Base-by-base conservation (phyloP, 2,888 invertebrate genomes). In the Drosophila nr. perissopoda region DNA sequence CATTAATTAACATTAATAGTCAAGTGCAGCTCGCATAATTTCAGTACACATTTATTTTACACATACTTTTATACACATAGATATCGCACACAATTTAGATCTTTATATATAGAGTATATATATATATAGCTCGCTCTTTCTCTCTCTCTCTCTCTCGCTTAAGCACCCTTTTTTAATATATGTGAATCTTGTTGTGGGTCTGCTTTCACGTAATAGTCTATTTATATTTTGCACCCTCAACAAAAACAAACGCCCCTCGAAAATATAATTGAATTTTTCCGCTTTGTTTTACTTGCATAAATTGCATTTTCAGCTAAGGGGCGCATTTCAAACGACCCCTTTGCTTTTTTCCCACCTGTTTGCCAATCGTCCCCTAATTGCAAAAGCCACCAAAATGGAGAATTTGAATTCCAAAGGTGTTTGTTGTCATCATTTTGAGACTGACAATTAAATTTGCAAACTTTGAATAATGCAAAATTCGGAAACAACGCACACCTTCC, bases 251-350 rank as follows among this genome's bases (percentile, higher is more conserved):
- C n/a, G 0, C 13, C 31, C 11, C 38, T 2, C 27, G 49, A 62
- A 54, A 45, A 69, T 69, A 16, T 56, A 56, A 56, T 51, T 36
- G 52, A 64, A 52, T 63, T 64, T 62, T 49, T 51, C 42, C 45
- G 16, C 63, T 56, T 68, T 80, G 81, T 83, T 79, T 72, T 67
- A 54, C 59, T 53, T 58, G 69, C 87, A 77, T 80, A 73, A 75
- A 83, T 70, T 73, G 78, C 75, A 77, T 63, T 77, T 69, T 53
- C 60, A 60, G 38, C 45, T 45, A 49, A 10, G 38, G 29, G 40
- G n/a, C 31, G 16, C 25, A 21, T 2, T 1, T 33, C 45, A 52
- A n/a, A 31, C 16, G 31, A 16, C 45, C 29, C 5, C 13, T 31
- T 27, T 27, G 2, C 13, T 38, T 11, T 18, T n/a, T 34, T 0